Evolutionary conservation across 2,797 vertebrate species (phyloP).

Genomic region (Coracias cyanogaster): DNA sequence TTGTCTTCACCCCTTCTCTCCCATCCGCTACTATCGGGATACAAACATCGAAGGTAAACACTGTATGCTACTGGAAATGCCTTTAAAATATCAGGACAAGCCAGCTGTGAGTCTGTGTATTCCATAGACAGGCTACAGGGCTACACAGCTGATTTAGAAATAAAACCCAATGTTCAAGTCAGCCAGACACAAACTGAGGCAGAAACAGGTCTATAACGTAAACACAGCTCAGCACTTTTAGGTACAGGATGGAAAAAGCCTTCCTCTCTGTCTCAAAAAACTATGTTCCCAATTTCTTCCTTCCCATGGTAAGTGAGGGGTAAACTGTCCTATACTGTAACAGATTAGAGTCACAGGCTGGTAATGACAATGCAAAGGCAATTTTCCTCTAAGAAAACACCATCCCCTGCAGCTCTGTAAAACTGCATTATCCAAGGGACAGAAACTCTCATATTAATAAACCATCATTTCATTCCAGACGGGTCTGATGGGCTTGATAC

Average conservation of each 20-base stretch:
- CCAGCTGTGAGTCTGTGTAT: not conserved
- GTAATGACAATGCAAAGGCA: not conserved
- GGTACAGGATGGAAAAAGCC: not conserved
- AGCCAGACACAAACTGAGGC: not conserved
- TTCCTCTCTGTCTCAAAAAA: not conserved
- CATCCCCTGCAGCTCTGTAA: not conserved
- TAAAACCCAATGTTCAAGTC: not conserved
- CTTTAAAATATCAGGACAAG: not conserved
- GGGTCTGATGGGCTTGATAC: not conserved
- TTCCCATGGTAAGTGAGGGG: not conserved
- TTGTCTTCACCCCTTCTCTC: not conserved
- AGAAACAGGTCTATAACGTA: not conserved
- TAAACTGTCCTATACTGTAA: not conserved
- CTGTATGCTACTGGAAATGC: not conserved
- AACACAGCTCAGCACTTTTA: not conserved
- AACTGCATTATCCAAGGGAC: not conserved
- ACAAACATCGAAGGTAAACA: not conserved
- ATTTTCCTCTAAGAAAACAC: slow-evolving; percentile 3
- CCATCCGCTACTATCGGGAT: not conserved
- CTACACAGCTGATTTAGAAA: not conserved
- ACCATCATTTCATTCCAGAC: not conserved
- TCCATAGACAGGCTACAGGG: not conserved
- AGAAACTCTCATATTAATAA: not conserved
- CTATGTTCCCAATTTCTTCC: not conserved
- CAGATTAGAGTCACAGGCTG: not conserved